phyloP scores from a whole-genome alignment of 2,797 vertebrate genomes.

The Remorina albescens region DNA sequence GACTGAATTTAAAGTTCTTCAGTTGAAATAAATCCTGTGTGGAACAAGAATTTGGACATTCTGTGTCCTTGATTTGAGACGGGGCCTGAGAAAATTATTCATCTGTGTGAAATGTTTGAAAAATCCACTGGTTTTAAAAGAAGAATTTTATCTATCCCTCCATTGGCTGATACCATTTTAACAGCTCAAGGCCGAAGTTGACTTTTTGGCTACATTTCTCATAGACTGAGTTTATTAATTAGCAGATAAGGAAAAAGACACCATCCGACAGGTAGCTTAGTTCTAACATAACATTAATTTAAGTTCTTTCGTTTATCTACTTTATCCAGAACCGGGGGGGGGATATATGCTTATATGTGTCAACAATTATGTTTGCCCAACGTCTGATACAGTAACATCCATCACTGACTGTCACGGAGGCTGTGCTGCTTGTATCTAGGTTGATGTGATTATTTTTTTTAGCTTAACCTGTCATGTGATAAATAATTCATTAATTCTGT shows the following conservation, averaged over 20 bases:
- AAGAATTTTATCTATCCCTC: too few relatives aligned
- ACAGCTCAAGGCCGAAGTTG: too few relatives aligned
- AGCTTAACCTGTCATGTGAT: not conserved
- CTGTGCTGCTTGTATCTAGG: not conserved
- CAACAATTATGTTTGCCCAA: not conserved
- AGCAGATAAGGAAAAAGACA: not conserved
- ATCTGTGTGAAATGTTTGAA: too few relatives aligned
- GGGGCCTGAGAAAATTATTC: too few relatives aligned
- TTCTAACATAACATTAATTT: too few relatives aligned
- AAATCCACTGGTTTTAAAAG: too few relatives aligned
- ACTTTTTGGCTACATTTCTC: too few relatives aligned
- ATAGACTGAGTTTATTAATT: not conserved
- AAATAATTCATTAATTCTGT: too few relatives aligned
- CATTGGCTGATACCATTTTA: too few relatives aligned
- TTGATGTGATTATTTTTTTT: not conserved
- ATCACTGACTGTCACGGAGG: not conserved
- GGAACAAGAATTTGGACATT: too few relatives aligned
- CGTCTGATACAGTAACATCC: not conserved
- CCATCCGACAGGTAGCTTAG: too few relatives aligned
- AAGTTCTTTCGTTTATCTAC: not conserved
- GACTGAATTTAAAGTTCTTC: not conserved
- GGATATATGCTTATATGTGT: not conserved
- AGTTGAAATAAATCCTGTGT: not conserved
- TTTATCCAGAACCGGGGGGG: not conserved
- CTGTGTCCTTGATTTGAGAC: not conserved